Percentiles rank a stretch among this genome's conserved stretches.
Evolutionary conservation across 2,113 vertebrate genomes (phyloP).

Genomic region (Pachypanchax playfairii): DNA sequence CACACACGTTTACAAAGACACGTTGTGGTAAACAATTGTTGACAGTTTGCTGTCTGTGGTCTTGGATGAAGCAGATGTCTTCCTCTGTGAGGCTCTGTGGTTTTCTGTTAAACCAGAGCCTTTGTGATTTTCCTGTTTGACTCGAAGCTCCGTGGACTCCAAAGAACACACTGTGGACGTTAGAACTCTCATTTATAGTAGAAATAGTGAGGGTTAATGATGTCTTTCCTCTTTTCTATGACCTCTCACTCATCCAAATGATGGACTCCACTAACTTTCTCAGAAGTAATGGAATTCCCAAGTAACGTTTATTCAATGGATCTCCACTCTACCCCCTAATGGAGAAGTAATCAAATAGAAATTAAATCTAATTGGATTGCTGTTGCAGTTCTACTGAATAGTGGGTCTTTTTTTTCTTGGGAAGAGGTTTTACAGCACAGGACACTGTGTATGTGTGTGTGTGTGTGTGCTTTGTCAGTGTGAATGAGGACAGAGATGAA

Average conservation of each 20-base stretch:
- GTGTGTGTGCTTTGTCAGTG: conserved; percentile 13
- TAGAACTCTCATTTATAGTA: conserved; percentile 35
- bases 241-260: conserved; percentile 46
- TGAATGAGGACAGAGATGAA: conserved; percentile 32
- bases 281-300: conserved; percentile 69
- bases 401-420: conserved; percentile 47
- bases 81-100: conserved; percentile 66
- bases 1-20: background rate
- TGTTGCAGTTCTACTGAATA: conserved; percentile 71
- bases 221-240: conserved; percentile 23
- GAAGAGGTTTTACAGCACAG: conserved; percentile 49
- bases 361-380: conserved; percentile 76
- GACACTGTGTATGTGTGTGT: conserved; percentile 20
- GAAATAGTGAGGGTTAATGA: conserved; percentile 41
- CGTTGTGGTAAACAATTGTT: conserved; percentile 54
- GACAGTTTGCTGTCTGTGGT: conserved; percentile 75
- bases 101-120: conserved; percentile 48
- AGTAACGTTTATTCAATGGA: conserved; percentile 72
- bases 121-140: conserved; percentile 54
- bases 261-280: conserved; percentile 59
- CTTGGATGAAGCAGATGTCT: conserved; percentile 68
- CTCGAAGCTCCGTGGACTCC: conserved; percentile 17
- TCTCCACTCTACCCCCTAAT: conserved; percentile 65
- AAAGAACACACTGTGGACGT: conserved; percentile 23
- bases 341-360: conserved; percentile 72